These are phyloP conservation scores for Callipepla californica DNA, from an alignment of 2,113 vertebrate species.

Conservation along the genomic window DNA sequence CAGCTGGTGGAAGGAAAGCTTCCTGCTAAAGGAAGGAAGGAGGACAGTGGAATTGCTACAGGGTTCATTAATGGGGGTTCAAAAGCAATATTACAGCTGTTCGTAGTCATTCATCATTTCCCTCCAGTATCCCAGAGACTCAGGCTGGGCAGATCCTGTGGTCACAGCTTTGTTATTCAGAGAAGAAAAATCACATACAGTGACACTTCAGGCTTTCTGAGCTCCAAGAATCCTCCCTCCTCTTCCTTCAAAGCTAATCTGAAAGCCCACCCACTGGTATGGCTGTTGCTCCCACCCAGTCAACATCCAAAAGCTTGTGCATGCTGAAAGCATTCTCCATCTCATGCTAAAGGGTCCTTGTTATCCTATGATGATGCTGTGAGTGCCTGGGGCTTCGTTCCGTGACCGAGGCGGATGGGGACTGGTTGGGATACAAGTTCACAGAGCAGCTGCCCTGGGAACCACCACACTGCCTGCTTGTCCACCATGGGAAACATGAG, in stretches of 20 bases:
- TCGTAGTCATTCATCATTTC: slow-evolving; percentile 6
- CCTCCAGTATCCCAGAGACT: not conserved
- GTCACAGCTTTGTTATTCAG: not conserved
- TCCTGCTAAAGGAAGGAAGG: slow-evolving; percentile 22
- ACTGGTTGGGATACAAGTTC: not conserved
- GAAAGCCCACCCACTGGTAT: not conserved
- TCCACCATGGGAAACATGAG: not conserved
- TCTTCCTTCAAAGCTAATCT: not conserved
- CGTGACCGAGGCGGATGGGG: not conserved
- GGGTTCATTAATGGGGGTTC: slow-evolving; percentile 2
- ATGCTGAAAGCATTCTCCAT: not conserved
- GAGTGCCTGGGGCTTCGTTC: not conserved
- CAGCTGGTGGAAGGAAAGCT: not conserved
- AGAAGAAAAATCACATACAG: not conserved
- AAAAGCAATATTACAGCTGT: slow-evolving; percentile 21
- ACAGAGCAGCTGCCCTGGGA: not conserved
- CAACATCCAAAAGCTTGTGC: not conserved
- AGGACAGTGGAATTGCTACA: slow-evolving; percentile 10
- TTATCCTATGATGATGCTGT: not conserved
- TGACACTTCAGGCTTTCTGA: not conserved
- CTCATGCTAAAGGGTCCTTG: not conserved
- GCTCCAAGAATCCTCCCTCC: not conserved
- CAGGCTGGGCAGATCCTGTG: not conserved
- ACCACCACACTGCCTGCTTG: not conserved
- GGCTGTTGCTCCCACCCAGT: not conserved